These are phyloP conservation scores for Oncopodura yosiiana DNA, from an alignment of 1,140 invertebrate genomes.

Conservation along the genomic window DNA sequence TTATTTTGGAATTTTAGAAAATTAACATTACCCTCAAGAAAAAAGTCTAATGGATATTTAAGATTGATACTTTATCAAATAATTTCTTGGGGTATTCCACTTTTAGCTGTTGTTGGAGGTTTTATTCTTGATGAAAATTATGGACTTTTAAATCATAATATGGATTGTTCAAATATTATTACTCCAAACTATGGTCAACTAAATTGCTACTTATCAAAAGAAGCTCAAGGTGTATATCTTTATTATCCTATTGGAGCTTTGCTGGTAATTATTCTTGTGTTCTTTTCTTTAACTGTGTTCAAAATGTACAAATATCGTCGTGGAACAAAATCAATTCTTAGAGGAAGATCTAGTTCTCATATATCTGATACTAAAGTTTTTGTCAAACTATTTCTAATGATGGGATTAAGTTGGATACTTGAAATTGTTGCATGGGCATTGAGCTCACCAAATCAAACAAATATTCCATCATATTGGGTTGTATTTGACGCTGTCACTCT, in stretches of 20 bases:
- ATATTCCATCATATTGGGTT: constrained; percentile 37
- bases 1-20: constrained; percentile 20
- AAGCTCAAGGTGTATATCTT: constrained; percentile 11
- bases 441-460: background rate
- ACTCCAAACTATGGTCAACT: constrained; percentile 18
- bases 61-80: constrained; percentile 5
- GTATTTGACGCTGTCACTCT: constrained; percentile 57
- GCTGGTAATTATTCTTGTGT: constrained; percentile 11
- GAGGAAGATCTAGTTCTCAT: background rate
- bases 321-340: background rate
- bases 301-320: constrained; percentile 14
- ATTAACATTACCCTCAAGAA: background rate
- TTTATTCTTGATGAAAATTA: background rate
- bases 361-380: constrained; percentile 42
- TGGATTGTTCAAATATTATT: constrained; percentile 4
- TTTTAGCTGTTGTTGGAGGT: background rate
- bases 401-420: constrained; percentile 63
- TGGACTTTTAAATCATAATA: background rate
- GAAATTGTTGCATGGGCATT: constrained; percentile 50
- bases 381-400: constrained; percentile 56
- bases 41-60: background rate
- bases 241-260: constrained; percentile 20
- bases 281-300: constrained; percentile 18
- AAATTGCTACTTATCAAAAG: constrained; percentile 13
- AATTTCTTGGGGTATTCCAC: constrained; percentile 16